Percentiles rank a stretch among this genome's conserved stretches.
phyloP scores from a whole-genome alignment of 2,888 invertebrate genomes.

The Chrysodeixis includens region DNA sequence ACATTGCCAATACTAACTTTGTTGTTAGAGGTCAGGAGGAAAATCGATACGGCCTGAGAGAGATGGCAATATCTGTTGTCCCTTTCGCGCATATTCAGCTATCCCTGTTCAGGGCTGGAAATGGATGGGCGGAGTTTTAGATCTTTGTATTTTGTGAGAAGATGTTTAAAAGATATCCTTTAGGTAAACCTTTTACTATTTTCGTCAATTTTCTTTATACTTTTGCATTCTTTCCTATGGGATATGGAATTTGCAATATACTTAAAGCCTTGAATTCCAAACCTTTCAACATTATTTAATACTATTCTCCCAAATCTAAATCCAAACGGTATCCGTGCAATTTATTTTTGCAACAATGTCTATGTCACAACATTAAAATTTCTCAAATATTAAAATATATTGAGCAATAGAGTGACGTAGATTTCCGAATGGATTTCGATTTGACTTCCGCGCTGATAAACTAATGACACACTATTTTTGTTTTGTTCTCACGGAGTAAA shows the following conservation, averaged over 20 bases:
- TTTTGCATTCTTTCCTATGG: no score
- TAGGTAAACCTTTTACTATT: no score
- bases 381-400: background rate
- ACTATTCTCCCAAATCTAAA: no score
- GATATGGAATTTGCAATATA: no score
- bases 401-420: constrained; percentile 11
- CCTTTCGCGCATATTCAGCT: background rate
- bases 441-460: constrained; percentile 28
- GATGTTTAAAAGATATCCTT: no score
- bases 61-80: constrained; percentile 15
- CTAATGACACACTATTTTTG: constrained; percentile 31
- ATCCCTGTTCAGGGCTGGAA: background rate
- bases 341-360: background rate
- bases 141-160: background rate
- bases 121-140: background rate
- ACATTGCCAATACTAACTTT: constrained; percentile 20
- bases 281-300: no score
- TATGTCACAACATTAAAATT: background rate
- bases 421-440: constrained; percentile 13
- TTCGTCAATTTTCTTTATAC: no score
- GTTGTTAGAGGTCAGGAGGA: constrained; percentile 33
- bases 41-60: constrained; percentile 28
- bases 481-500: constrained; percentile 20
- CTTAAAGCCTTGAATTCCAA: no score
- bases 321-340: no score